Evolutionary conservation across 2,888 invertebrate species (phyloP), one percentile per base, ranked within the genome.

Genomic region (Limnephilus auricula): DNA sequence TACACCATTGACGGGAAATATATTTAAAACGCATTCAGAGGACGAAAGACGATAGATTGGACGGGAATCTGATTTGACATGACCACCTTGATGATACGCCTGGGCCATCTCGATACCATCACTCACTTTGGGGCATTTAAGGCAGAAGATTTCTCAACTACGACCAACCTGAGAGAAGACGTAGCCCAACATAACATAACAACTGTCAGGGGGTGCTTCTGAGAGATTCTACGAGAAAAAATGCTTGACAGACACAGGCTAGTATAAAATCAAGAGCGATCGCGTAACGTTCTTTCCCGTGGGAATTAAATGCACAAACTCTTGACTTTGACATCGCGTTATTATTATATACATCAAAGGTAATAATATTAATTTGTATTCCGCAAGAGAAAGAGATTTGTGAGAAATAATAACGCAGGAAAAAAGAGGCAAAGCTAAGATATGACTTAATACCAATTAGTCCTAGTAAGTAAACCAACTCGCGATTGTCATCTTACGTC

Each of bases 31-130:
- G 65, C 9, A 65, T n/a, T 25, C 65, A 25, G 65, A 9, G 65
- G 65, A 65, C 65, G 65, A 65, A 65, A 65, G 65, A 65, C 65
- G 65, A 65, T 65, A 65, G 65, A 65, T 65, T n/a, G 65, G 65
- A 65, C 65, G 65, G 65, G 65, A 65, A 25, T 65, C 65, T 65
- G n/a, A 65, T 9, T n/a, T 65, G 65, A 65, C 65, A n/a, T 65
- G 65, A 65, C 65, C 65, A 65, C 65, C 65, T 65, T 9, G 65
- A 65, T 25, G 65, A 65, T 65, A 65, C 65, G 65, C 65, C 65
- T 25, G 25, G 65, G 65, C 0, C 45, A 65, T n/a, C 65, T 65
- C 25, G 25, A 65, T 25, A 25, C 65, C 65, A 65, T 65, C 65
- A 65, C 65, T 65, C 65, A 65, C 65, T 65, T 65, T 65, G 65